phyloP scores from a whole-genome alignment of 2,113 vertebrate genomes.

The Amphiprion percula region DNA sequence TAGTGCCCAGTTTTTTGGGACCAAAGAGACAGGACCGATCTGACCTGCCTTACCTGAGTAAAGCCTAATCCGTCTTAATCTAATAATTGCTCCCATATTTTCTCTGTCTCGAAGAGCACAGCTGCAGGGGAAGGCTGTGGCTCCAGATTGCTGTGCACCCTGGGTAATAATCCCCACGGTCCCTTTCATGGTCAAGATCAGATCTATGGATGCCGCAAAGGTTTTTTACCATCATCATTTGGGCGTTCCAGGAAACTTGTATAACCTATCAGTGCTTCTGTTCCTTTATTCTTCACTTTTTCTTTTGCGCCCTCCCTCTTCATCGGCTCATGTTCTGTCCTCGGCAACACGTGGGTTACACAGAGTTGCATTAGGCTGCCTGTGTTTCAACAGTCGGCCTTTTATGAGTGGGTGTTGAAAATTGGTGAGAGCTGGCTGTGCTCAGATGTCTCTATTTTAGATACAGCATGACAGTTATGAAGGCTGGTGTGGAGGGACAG shows the following conservation, averaged over 20 bases:
- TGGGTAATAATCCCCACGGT: slow-evolving; percentile 53
- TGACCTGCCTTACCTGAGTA: slow-evolving; percentile 62
- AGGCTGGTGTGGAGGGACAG: slow-evolving; percentile 63
- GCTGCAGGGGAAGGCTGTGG: slow-evolving; percentile 60
- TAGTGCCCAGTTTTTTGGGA: slow-evolving; percentile 51
- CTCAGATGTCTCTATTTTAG: slow-evolving; percentile 76
- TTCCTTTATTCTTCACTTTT: neutral
- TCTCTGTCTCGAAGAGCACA: slow-evolving; percentile 50
- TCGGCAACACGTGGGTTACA: slow-evolving; percentile 8
- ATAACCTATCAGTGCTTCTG: slow-evolving; percentile 19
- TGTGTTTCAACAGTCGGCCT: slow-evolving; percentile 70
- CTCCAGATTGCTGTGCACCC: slow-evolving; percentile 55
- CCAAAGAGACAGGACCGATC: slow-evolving; percentile 46
- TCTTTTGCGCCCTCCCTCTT: neutral
- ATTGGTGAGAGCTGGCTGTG: slow-evolving; percentile 47
- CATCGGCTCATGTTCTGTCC: slow-evolving; percentile 24
- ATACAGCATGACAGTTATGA: slow-evolving; percentile 74
- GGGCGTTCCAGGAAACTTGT: slow-evolving; percentile 49
- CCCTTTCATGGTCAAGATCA: slow-evolving; percentile 49
- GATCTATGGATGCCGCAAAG: slow-evolving; percentile 32
- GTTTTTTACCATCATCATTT: slow-evolving; percentile 32
- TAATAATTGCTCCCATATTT: slow-evolving; percentile 79
- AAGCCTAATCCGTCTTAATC: slow-evolving; percentile 76
- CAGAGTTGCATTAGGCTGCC: slow-evolving; percentile 56
- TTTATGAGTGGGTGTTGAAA: slow-evolving; percentile 84